Base-by-base conservation (phyloP, 2,113 vertebrate genomes). In the Psophia crepitans region DNA sequence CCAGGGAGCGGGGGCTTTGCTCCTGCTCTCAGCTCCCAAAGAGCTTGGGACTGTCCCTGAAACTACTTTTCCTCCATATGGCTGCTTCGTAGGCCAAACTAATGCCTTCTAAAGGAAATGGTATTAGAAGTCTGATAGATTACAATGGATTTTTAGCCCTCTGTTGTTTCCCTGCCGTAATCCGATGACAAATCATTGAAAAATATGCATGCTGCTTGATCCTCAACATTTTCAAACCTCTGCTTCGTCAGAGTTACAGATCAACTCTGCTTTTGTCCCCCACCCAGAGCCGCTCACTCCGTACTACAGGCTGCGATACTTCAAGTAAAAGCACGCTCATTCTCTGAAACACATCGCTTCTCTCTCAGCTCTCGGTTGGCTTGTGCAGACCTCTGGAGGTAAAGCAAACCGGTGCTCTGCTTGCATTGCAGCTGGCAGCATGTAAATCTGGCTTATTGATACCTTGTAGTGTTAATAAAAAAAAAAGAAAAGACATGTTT, bases 401-500 rank as follows among this genome's bases (percentile, higher is more conserved):
- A 84, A 93, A 83, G 35, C 41, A 61, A 3, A 58, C 14, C 73
- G 90, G 56, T 9, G 6, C 43, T 86, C 89, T 15, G 13, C 73
- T 88, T 54, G 57, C 57, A 30, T 57, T 88, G 75, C 71, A 91
- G 61, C 70, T 85, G 75, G 32, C 56, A 77, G 58, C 11, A 8
- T 80, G 8, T 76, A 83, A 61, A 74, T 93, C 54, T 80, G 75
- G 17, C 23, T 92, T 75, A 57, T 26, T 88, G 71, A 58, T 92
- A 78, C 87, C 43, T 92, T 91, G 86, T 83, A 73, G 23, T 70
- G 30, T 94, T 79, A 54, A 74, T 95, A 84, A 92, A 94, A 95
- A 53, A 51, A 41, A 41, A 43, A n/a, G n/a, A n/a, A 92, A 92
- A 63, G 35, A 64, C 28, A 28, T 0, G 2, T 93, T 88, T 91